Evolutionary conservation across 1,140 invertebrate species (phyloP).

Genomic region (Drosophila sturtevanti): DNA sequence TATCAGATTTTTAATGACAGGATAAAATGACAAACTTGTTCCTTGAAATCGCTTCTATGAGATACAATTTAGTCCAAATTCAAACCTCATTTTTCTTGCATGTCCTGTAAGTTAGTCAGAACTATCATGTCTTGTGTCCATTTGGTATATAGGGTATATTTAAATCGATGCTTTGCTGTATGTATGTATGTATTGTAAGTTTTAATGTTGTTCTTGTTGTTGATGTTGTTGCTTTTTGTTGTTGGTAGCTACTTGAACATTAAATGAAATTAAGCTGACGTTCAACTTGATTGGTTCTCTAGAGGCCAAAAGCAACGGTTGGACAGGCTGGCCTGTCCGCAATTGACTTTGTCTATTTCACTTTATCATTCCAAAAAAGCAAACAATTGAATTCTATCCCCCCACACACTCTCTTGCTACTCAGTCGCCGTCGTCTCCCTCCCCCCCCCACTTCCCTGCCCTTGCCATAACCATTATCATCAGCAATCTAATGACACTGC

Average conservation of each 20-base stretch:
- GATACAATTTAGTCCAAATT: too few species aligned
- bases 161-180: not conserved
- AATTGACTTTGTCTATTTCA: slow-evolving; percentile 74
- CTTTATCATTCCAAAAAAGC: slow-evolving; percentile 63
- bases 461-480: not conserved
- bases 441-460: not conserved
- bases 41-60: too few species aligned
- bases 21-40: too few species aligned
- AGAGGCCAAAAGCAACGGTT: slow-evolving; percentile 53
- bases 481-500: slow-evolving; percentile 68
- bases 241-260: slow-evolving; percentile 62
- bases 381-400: slow-evolving; percentile 34
- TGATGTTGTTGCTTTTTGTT: slow-evolving; percentile 24
- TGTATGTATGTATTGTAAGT: too few species aligned
- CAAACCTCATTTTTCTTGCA: too few species aligned
- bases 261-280: slow-evolving; percentile 77
- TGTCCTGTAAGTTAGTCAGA: too few species aligned
- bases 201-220: slow-evolving; percentile 12
- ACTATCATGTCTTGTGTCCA: too few species aligned
- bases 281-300: slow-evolving; percentile 74
- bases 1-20: too few species aligned
- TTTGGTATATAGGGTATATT: not conserved
- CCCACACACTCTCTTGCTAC: not conserved
- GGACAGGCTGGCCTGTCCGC: slow-evolving; percentile 30
- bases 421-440: too few species aligned